Conservation (phyloP, 2,113 vertebrate species). For the Panurus biarmicus region DNA sequence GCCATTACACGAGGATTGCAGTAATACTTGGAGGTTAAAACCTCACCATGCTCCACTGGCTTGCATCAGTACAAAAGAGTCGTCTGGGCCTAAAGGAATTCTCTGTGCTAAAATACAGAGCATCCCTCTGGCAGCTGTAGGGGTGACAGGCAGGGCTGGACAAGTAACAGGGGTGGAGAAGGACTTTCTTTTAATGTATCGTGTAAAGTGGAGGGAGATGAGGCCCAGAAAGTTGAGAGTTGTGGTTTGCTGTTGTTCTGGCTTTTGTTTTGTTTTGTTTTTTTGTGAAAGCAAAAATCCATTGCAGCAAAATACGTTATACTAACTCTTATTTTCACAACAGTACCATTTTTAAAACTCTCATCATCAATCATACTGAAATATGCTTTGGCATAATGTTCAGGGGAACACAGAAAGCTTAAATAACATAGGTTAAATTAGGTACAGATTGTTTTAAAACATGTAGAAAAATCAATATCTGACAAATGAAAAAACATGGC, state of each 20-base stretch:
- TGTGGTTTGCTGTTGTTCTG: not conserved
- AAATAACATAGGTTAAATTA: constrained; percentile 32
- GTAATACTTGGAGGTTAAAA: not conserved
- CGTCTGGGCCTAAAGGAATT: not conserved
- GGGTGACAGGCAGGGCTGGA: not conserved
- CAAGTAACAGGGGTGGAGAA: not conserved
- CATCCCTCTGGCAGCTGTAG: not conserved
- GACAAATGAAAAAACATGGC: not conserved
- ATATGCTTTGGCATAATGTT: constrained; percentile 19
- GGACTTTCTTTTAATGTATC: not conserved
- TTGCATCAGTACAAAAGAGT: not conserved
- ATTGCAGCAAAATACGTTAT: not conserved
- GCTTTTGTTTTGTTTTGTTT: no score
- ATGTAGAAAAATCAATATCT: not conserved
- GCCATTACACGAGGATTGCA: not conserved
- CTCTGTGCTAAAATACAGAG: not conserved
- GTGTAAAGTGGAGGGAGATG: accelerated
- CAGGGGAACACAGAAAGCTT: not conserved
- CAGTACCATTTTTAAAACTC: not conserved
- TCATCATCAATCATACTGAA: not conserved
- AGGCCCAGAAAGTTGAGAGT: not conserved
- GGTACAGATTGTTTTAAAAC: constrained; percentile 41
- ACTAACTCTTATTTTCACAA: not conserved
- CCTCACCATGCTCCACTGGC: not conserved
- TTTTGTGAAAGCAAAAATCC: not conserved